Base-by-base conservation (phyloP, 2,888 invertebrate species). In the Muscina levida region DNA sequence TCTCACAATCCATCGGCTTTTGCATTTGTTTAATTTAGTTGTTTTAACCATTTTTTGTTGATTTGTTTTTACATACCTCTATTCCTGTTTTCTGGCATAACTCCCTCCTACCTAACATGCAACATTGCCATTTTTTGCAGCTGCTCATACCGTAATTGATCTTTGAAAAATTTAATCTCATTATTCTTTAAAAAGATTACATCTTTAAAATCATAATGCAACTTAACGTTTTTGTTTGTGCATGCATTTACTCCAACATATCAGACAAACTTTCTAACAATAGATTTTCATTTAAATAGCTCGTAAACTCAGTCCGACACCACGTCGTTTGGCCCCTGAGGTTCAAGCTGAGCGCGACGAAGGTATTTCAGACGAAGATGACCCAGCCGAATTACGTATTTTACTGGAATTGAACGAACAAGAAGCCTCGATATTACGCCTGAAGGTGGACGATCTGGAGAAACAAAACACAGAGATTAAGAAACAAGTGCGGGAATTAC, bases 331-430 rank as follows among this genome's bases (percentile, higher is more conserved):
- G 87, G 91, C 94, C 74, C 92, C 93, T 17, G 93, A 94, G 84
- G 94, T 94, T 85, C 92, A 93, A 57, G 92, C 93, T 82, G 95
- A 94, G 86, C 95, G 95, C 87, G 94, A 94, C 87, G 95, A 94
- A 87, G 93, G 94, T 70, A 94, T 93, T 82, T 94, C 95, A 8
- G 95, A 95, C 86, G 94, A 95, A 86, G 97, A 97, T 85, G 96
- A 96, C 90, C 94, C 95, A 13, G 93, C 95, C 19, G 97, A 97
- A 89, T 91, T 97, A 77, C 94, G 96, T 86, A 92, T 97, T 48
- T 94, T 97, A 84, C 91, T 98, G 68, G 97, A 97, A 90, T 92
- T 97, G 62, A 95, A 96, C 87, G 97, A 97, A 90, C 96, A 97
- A 92, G 97, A 98, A 92, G 94, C 96, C 74, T 93, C 94, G 22